Conservation (phyloP, 2,797 vertebrate species). For the Pogoniulus pusillus region DNA sequence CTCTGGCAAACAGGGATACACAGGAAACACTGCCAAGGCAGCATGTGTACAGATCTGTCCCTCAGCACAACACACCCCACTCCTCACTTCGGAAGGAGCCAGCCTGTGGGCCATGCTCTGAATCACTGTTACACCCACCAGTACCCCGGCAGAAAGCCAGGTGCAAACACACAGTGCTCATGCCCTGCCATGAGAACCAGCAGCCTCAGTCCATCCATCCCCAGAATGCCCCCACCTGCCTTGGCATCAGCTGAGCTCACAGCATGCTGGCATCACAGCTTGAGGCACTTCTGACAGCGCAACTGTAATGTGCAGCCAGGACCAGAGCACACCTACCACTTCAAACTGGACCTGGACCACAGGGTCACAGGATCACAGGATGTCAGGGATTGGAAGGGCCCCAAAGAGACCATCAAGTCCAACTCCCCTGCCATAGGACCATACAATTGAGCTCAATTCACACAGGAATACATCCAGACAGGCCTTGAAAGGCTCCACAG, state of each 20-base stretch:
- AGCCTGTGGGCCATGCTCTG: fast-evolving
- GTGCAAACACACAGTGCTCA: fast-evolving
- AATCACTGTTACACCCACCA: neutral
- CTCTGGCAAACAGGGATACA: neutral
- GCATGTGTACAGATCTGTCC: fast-evolving
- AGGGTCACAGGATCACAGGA: no score
- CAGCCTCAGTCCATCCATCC: neutral
- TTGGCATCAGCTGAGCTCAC: neutral
- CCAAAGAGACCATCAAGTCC: no score
- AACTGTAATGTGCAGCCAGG: fast-evolving
- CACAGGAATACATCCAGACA: no score
- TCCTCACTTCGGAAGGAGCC: neutral
- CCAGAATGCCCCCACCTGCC: no score
- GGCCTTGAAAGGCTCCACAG: no score
- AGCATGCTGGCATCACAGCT: fast-evolving
- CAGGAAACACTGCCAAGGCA: neutral
- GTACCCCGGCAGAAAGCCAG: neutral
- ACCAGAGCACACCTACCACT: neutral
- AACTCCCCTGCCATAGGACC: no score
- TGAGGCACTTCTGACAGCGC: neutral
- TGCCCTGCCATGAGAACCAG: fast-evolving
- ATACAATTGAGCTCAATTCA: no score
- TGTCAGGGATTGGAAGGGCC: no score
- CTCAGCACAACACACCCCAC: fast-evolving
- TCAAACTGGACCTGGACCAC: neutral